Base-by-base conservation (phyloP, 2,113 vertebrate genomes). In the Helogale parvula region DNA sequence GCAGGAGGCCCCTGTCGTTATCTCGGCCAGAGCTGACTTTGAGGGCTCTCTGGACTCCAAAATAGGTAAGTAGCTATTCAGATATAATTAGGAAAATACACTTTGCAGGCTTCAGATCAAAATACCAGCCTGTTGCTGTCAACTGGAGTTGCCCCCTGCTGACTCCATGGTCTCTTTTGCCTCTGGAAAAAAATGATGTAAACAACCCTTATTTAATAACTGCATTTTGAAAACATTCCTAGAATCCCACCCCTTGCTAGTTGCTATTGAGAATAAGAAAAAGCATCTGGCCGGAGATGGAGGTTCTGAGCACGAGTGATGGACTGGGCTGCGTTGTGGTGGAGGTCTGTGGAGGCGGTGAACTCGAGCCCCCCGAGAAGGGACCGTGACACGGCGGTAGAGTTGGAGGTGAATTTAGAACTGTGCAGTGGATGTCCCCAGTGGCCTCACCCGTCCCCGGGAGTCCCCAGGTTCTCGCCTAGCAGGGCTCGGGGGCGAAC, bases 1-100 rank as follows among this genome's bases (percentile, higher is more conserved):
- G 86, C 99, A 97, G n/a, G 99, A 99, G 97, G 98, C 99, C 96
- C 99, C 99, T n/a, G 89, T 99, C 31, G 95, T 99, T 47, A 99
- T 99, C 96, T 99, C 98, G 66, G 99, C 98, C 93, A 98, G 98
- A 92, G 95, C 45, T 81, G 98, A 97, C 54, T 99, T 99, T 88
- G 99, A 99, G 86, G 99, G 98, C 97, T 99, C 98, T 97, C 97
- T 99, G 23, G 99, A 99, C 89, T 98, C 99, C 1, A 99, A 99
- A 97, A 99, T 99, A 97, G 99, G 99, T 99, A 98, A 96, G 99
- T 95, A 57, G 68, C 33, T 45, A 25, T 83, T 92, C 10, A 63
- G 1, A 1, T 50, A 6, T 45, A 15, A 93, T 16, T 66, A 19
- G 14, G 93, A 14, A 31, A 31, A 1, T 27, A 0, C 1, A 3